Evolutionary conservation across 2,888 invertebrate genomes (phyloP).

Genomic region (Microctonus hyperodae): DNA sequence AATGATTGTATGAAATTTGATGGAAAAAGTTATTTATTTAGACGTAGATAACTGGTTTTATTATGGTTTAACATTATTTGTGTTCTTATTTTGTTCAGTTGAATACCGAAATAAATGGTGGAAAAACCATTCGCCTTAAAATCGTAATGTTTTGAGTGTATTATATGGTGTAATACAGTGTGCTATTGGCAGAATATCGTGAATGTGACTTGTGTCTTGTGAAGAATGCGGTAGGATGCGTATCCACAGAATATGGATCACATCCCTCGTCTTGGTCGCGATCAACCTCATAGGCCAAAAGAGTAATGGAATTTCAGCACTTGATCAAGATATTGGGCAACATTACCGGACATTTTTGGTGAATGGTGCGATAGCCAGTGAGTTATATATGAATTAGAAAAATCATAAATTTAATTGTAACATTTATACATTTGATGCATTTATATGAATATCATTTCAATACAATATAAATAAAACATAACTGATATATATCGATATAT

Average conservation of each 20-base stretch:
- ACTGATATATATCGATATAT: slow-evolving; percentile 5
- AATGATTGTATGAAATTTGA: not conserved
- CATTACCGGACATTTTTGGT: slow-evolving; percentile 9
- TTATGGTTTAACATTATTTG: no score
- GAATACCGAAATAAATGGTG: no score
- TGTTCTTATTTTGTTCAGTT: no score
- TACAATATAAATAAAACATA: not conserved
- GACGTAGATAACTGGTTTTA: not conserved
- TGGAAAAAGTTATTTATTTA: not conserved
- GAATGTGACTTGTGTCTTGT: slow-evolving; percentile 23
- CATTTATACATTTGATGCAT: no score
- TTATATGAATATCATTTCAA: not conserved
- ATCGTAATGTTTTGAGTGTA: no score
- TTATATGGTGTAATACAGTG: no score
- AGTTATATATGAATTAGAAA: no score
- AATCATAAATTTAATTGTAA: no score
- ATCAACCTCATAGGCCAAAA: slow-evolving; percentile 45
- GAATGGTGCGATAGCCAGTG: slow-evolving; percentile 8
- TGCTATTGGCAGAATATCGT: slow-evolving; percentile 13
- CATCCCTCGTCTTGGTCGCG: slow-evolving; percentile 45
- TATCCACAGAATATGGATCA: slow-evolving; percentile 50
- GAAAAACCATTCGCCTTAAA: no score
- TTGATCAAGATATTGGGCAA: slow-evolving; percentile 27
- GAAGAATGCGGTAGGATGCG: slow-evolving; percentile 58
- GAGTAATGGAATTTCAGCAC: slow-evolving; percentile 38